These are phyloP conservation scores for Antheraea assamensis DNA, from an alignment of 2,888 invertebrate genomes.

Conservation along the genomic window DNA sequence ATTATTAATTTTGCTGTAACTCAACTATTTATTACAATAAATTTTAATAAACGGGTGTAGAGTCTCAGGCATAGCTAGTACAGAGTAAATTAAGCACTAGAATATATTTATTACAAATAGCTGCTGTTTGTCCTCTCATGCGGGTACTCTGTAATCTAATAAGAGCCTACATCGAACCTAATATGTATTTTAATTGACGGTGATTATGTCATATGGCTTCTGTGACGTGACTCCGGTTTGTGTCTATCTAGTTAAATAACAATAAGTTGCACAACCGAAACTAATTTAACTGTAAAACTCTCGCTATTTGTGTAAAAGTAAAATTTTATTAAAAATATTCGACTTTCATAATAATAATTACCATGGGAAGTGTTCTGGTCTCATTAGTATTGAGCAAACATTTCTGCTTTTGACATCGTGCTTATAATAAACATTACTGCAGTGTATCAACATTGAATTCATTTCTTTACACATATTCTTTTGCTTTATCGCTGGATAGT, in stretches of 20 bases:
- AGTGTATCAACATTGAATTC: too few species aligned
- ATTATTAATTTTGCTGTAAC: too few species aligned
- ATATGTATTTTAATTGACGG: constrained; percentile 41
- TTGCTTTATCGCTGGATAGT: too few species aligned
- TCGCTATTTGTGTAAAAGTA: not conserved
- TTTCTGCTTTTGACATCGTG: too few species aligned
- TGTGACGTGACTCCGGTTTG: constrained; percentile 43
- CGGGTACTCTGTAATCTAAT: constrained; percentile 62
- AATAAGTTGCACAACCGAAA: not conserved
- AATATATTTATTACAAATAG: constrained; percentile 10
- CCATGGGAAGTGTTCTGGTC: not conserved
- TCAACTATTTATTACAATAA: too few species aligned
- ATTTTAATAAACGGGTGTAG: too few species aligned
- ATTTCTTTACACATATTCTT: too few species aligned
- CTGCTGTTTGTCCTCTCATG: constrained; percentile 26
- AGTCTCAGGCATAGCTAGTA: too few species aligned
- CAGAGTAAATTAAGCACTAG: not conserved
- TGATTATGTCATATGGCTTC: constrained; percentile 61
- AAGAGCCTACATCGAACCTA: constrained; percentile 55
- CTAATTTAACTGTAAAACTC: not conserved
- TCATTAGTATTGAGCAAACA: not conserved
- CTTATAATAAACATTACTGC: too few species aligned
- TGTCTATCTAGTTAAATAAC: not conserved
- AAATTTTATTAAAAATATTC: not conserved
- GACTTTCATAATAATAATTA: not conserved